Conservation (phyloP, 2,113 vertebrate genomes). For the Poeciliopsis turrubarensis region DNA sequence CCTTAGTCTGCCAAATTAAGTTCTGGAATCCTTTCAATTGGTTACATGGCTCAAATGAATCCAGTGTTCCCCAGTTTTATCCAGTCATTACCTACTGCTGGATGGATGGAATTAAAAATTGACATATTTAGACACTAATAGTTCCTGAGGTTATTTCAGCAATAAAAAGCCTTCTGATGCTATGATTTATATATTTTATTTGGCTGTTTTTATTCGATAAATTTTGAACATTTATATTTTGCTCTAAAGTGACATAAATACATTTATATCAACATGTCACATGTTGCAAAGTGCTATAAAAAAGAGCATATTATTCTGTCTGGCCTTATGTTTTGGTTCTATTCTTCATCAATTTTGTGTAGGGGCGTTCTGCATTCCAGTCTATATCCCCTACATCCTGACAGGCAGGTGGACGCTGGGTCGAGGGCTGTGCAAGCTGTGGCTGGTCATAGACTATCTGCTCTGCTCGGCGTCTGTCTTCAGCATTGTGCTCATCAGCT, state of each 20-base stretch:
- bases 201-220: not conserved
- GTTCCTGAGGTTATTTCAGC: not conserved
- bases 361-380: slow-evolving; percentile 87
- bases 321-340: not conserved
- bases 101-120: not conserved
- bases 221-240: not conserved
- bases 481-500: slow-evolving; percentile 92
- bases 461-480: slow-evolving; percentile 89
- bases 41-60: not conserved
- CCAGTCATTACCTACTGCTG: not conserved
- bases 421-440: slow-evolving; percentile 82
- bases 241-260: not conserved
- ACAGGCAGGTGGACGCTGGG: slow-evolving; percentile 83
- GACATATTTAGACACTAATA: not conserved
- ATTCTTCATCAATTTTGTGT: slow-evolving; percentile 6
- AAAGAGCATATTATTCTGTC: not conserved
- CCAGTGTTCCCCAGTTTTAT: not conserved
- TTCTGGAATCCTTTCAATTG: not conserved
- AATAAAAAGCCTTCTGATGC: not conserved
- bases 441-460: slow-evolving; percentile 88
- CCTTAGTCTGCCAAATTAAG: not conserved
- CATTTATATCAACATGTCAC: not conserved
- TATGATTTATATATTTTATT: not conserved
- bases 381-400: slow-evolving; percentile 86
- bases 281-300: not conserved